Evolutionary conservation across 1,140 invertebrate genomes (phyloP).

Genomic region (Lepidostoma basale): DNA sequence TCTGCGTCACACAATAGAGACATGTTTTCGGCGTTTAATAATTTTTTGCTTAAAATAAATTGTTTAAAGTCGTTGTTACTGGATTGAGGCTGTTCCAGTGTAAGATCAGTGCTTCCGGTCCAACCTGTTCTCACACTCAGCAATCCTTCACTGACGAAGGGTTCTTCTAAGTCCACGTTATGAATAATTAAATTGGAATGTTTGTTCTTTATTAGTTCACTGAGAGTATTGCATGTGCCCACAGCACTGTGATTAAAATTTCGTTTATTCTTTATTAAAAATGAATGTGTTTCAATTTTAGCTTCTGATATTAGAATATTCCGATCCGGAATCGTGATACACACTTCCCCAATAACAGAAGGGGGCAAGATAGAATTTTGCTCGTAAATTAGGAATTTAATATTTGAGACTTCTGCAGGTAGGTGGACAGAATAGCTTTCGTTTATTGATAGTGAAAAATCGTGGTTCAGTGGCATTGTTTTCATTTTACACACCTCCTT

Average conservation of each 20-base stretch:
- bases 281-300: constrained; percentile 12
- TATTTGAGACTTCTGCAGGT: constrained; percentile 1
- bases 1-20: constrained; percentile 15
- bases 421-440: constrained; percentile 37
- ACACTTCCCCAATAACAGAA: not conserved
- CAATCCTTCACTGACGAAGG: constrained; percentile 16
- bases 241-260: constrained; percentile 21
- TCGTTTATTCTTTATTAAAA: constrained; percentile 12
- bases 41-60: not conserved
- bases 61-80: not conserved
- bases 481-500: constrained; percentile 40
- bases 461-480: constrained; percentile 18
- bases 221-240: constrained; percentile 15
- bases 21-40: constrained; percentile 7
- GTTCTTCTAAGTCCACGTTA: constrained; percentile 23
- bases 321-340: not conserved
- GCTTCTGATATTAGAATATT: constrained; percentile 1
- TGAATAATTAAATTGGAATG: constrained; percentile 16
- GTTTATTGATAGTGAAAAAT: constrained; percentile 32
- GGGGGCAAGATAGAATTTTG: constrained; percentile 6
- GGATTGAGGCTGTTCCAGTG: not conserved
- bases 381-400: constrained; percentile 37
- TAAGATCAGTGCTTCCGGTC: not conserved
- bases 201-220: constrained; percentile 19
- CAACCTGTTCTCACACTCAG: constrained; percentile 22